phyloP scores from a whole-genome alignment of 2,888 invertebrate genomes.

The Venusia cambrica region DNA sequence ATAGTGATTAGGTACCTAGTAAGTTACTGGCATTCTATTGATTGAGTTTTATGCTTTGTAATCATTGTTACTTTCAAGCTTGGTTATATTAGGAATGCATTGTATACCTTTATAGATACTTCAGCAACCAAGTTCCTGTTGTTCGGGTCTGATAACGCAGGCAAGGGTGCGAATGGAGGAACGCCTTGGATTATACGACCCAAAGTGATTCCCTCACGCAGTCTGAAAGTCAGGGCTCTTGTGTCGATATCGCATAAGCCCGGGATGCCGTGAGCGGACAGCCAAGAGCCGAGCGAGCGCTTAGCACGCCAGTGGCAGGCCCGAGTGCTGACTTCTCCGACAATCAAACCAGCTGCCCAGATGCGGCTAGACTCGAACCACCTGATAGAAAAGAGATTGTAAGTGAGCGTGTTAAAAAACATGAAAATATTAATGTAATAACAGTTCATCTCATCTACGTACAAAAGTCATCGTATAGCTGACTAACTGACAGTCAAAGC shows the following conservation, averaged over 20 bases:
- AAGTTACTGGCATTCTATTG: too few species aligned
- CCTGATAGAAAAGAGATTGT: too few species aligned
- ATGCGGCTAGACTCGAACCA: conserved; percentile 96
- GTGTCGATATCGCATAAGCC: conserved; percentile 97
- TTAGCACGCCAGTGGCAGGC: conserved; percentile 95
- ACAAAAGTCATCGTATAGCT: too few species aligned
- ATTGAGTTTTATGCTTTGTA: too few species aligned
- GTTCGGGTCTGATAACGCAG: conserved; percentile 88
- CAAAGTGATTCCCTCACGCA: conserved; percentile 93
- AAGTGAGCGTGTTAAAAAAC: too few species aligned
- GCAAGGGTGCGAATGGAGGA: conserved; percentile 60
- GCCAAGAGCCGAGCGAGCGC: conserved; percentile 91
- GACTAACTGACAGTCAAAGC: too few species aligned
- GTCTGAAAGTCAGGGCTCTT: conserved; percentile 93
- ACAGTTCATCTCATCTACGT: too few species aligned
- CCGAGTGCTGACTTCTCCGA: conserved; percentile 91
- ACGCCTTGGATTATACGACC: conserved; percentile 83
- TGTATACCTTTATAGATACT: conserved; percentile 93
- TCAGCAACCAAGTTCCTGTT: conserved; percentile 92
- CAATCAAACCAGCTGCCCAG: conserved; percentile 95
- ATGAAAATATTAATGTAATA: too few species aligned
- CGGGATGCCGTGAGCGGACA: conserved; percentile 88
- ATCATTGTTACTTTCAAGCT: too few species aligned
- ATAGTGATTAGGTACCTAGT: conserved; percentile 12
- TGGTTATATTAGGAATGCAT: too few species aligned